Base-by-base conservation (phyloP, 1,140 invertebrate species). In the Drosophila persimilis region DNA sequence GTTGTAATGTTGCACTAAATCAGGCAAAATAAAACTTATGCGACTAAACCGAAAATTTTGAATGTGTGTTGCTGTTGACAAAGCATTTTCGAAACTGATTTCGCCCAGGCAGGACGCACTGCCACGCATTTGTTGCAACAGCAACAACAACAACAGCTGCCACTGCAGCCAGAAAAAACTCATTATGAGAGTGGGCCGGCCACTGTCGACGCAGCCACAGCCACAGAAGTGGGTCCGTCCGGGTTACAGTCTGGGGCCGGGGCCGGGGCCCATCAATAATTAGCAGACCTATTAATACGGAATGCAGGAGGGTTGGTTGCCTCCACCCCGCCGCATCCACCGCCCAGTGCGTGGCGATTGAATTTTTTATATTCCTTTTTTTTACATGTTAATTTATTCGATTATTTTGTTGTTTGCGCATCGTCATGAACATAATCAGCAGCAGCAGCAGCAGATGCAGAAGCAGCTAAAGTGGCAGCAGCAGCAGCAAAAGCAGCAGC, bases 61-160 rank as follows among this genome's bases (percentile, higher is more conserved):
- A 88, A 88, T 88, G 75, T 81, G 83, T 88, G 83, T 83, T 88
- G 83, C 83, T 88, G 83, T 88, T 88, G 83, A 88, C 79, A 88
- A 88, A 88, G 83, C 83, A 88, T 88, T 83, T 88, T 88, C 83
- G 83, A 88, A 88, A 88, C 83, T 88, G 83, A 88, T 88, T 88
- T 83, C 35, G 56, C 60, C 61, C 60, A 51, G 69, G 48, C 31
- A 47, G 48, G 41, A 63, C 45, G 48, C 63, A 47, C 61, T 57
- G 73, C 62, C 66, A 77, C 56, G 65, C 79, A 65, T 67, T 60
- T 73, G 24, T 29, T 29, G 55, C 74, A 74, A 52, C 70, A 71
- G 52, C 50, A 83, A 57, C 39, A 57, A 45, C 43, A 65, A 26
- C 50, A 59, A 3, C 45, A 54, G 39, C 57, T 56, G 8, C 61